Conservation (phyloP, 2,797 vertebrate genomes). For the Ispidina picta region DNA sequence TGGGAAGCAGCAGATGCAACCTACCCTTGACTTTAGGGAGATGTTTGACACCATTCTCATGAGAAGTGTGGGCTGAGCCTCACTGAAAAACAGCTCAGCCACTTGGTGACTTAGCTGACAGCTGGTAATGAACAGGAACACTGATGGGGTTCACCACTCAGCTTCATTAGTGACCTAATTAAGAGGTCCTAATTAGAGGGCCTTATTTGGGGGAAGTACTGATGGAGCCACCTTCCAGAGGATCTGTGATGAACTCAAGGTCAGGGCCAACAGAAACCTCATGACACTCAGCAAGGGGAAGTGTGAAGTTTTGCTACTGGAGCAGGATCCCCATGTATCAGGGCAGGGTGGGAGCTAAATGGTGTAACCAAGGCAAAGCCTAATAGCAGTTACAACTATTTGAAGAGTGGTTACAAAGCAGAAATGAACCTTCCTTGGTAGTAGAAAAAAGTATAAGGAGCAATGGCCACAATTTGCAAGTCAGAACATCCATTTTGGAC, state of each 20-base stretch:
- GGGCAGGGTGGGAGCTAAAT: neutral
- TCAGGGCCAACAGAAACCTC: neutral
- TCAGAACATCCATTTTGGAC: fast-evolving
- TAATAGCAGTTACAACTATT: neutral
- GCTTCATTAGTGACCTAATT: neutral
- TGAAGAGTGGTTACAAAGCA: neutral
- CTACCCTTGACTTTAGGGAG: neutral
- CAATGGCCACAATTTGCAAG: neutral
- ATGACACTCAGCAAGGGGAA: neutral
- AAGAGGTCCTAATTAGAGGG: neutral
- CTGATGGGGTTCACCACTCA: fast-evolving
- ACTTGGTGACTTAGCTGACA: neutral
- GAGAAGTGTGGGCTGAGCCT: neutral
- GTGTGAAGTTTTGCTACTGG: neutral
- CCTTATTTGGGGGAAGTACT: neutral
- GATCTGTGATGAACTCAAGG: neutral
- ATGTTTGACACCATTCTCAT: neutral
- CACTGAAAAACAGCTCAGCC: neutral
- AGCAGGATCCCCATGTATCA: neutral
- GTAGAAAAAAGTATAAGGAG: neutral
- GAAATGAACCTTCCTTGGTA: neutral
- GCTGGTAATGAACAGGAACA: neutral
- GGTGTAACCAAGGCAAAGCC: neutral
- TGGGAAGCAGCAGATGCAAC: neutral
- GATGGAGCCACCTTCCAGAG: neutral